These are phyloP conservation scores for Acanthoscelides obtectus DNA, from an alignment of 2,888 invertebrate genomes.

Conservation along the genomic window DNA sequence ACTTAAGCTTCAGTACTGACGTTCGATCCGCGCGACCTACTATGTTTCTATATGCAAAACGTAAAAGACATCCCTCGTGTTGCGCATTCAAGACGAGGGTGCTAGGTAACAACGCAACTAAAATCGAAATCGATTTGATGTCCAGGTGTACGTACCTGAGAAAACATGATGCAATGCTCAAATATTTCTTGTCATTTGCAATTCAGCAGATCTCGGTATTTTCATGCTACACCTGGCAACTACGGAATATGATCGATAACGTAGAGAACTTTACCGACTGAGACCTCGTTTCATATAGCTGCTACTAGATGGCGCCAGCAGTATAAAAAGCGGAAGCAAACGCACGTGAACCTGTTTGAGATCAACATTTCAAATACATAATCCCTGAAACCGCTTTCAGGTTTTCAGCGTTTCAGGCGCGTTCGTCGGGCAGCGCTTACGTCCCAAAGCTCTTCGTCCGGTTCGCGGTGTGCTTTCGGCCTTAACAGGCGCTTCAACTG, in stretches of 20 bases:
- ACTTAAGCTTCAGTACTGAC: no score
- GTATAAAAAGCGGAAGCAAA: background rate
- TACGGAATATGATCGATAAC: background rate
- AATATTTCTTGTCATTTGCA: no score
- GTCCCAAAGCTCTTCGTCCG: background rate
- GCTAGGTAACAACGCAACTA: no score
- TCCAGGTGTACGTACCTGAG: no score
- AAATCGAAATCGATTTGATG: no score
- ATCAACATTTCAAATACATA: slow-evolving; percentile 30
- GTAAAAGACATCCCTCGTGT: no score
- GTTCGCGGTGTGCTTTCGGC: slow-evolving; percentile 25
- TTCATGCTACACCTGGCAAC: background rate
- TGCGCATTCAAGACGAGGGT: no score
- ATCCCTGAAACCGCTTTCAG: slow-evolving; percentile 24
- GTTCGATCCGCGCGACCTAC: no score
- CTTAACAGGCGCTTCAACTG: slow-evolving; percentile 23
- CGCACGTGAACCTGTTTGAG: slow-evolving; percentile 29
- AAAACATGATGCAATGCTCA: no score
- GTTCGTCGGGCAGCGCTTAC: background rate
- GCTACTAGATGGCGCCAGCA: slow-evolving; percentile 4
- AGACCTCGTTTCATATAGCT: background rate
- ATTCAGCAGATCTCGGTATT: no score
- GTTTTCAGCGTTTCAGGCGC: no score
- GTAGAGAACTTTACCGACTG: background rate
- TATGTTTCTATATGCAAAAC: no score